A percentile compares a stretch with the other conserved stretches of the same genome.
Conservation (phyloP, 2,113 vertebrate species). For the Vidua macroura region DNA sequence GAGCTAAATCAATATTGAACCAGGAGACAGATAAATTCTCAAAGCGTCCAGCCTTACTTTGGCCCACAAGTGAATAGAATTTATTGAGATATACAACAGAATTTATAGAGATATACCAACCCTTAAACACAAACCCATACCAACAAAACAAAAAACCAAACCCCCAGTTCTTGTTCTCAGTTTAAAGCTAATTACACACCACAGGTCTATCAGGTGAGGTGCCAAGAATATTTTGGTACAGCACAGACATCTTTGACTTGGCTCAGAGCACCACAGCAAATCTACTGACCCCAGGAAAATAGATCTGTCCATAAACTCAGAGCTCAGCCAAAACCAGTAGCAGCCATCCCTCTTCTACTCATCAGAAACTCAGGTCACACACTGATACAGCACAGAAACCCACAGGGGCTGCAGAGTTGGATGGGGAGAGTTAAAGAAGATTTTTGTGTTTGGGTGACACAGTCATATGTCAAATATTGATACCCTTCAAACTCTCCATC, state of each 20-base stretch:
- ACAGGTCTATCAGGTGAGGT: not conserved
- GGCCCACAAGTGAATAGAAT: not conserved
- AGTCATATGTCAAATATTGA: fast-evolving
- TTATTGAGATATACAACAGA: not conserved
- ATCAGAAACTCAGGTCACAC: not conserved
- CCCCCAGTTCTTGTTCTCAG: not conserved
- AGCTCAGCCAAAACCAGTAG: not conserved
- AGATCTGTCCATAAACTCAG: not conserved
- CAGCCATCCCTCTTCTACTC: not conserved
- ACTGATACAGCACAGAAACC: not conserved
- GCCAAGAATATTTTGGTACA: not conserved
- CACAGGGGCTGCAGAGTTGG: not conserved
- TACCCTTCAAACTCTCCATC: not conserved
- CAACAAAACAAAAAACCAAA: not conserved
- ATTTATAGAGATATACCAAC: not conserved
- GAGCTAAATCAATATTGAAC: not conserved
- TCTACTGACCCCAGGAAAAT: not conserved
- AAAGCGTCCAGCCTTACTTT: not conserved
- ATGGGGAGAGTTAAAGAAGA: not conserved
- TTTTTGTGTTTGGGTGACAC: not conserved
- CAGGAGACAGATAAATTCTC: not conserved
- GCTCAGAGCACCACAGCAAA: not conserved
- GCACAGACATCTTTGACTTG: not conserved
- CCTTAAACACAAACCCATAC: not conserved
- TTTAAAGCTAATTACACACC: not conserved